Conservation (phyloP, 1,140 invertebrate species). For the Zaprionus capensis region DNA sequence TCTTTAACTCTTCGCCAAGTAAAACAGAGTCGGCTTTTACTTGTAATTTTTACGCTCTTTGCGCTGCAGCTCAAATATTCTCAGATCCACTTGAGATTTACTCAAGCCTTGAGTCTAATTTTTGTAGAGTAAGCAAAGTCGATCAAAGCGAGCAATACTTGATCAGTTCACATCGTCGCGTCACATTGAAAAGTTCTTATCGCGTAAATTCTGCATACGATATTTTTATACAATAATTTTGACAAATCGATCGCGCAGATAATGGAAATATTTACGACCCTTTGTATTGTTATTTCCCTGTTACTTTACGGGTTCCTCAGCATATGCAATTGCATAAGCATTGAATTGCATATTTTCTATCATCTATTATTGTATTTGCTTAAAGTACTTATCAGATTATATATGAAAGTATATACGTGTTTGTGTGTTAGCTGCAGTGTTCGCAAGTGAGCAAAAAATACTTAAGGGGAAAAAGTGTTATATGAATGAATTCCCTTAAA, state of each 20-base stretch:
- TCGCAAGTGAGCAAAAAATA: not conserved
- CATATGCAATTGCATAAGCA: not conserved
- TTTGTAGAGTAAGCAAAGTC: not conserved
- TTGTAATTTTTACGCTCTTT: not conserved
- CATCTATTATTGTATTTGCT: not conserved
- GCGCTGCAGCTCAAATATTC: not conserved
- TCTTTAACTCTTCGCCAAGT: not conserved
- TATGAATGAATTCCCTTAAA: too few relatives aligned
- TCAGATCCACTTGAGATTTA: slow-evolving; percentile 2
- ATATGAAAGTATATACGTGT: not conserved
- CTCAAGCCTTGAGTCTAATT: slow-evolving; percentile 5
- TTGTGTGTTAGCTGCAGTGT: not conserved
- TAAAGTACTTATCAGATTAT: not conserved
- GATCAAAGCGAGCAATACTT: slow-evolving; percentile 4
- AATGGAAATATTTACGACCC: slow-evolving; percentile 8
- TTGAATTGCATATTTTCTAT: not conserved
- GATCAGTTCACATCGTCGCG: slow-evolving; percentile 25
- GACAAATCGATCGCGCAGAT: not conserved
- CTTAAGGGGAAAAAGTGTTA: not conserved
- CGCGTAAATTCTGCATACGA: not conserved
- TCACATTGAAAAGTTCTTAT: slow-evolving; percentile 10
- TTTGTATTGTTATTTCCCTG: not conserved
- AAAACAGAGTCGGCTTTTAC: not conserved
- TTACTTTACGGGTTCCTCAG: not conserved
- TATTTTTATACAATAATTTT: not conserved